Evolutionary conservation across 2,888 invertebrate species (phyloP), one percentile per base, ranked within the genome.

Genomic region (Chouioia cunea): DNA sequence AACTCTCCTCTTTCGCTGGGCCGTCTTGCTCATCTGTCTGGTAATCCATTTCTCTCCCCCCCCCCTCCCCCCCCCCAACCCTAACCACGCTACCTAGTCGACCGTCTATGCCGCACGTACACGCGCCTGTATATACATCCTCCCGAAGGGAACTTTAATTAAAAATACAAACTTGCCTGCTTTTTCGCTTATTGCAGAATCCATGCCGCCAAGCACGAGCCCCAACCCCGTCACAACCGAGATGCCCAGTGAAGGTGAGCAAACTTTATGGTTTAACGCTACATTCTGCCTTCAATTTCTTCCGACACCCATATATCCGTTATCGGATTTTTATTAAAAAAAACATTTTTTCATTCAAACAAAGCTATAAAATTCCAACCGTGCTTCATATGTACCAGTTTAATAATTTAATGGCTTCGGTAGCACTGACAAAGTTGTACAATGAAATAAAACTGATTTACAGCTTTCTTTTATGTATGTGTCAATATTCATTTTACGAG

Each of bases 161-260:
- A 79, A 80, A 81, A 80, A 80, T 77, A 79, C 80, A 79, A 81
- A 81, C 75, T 60, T 60, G 62, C 15, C 22, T 67, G 58, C 79
- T 79, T 71, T 79, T 75, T 68, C 52, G 70, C 64, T 70, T 65
- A 43, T 86, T 86, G 70, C 86, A 94, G 94, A 91, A 80, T 93
- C 94, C 46, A 90, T 91, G 76, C 93, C 94, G 65, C 94, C 94
- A 60, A 93, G 93, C 70, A 94, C 94, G 63, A 91, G 92, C 76
- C 92, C 93, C 70, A 91, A 90, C 81, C 93, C 93, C 57, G 90
- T 91, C 73, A 93, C 93, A 70, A 91, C 91, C 67, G 89, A 89
- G 79, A 87, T 89, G 73, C 84, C 87, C 70, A 86, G 86, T 71
- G 84, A 83, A 82, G 81, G 85, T 84, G 73, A 83, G 80, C 27